A percentile compares a stretch with the other conserved stretches of the same genome.
Evolutionary conservation across 2,113 vertebrate species (phyloP).

Genomic region (Rhinogobius similis): DNA sequence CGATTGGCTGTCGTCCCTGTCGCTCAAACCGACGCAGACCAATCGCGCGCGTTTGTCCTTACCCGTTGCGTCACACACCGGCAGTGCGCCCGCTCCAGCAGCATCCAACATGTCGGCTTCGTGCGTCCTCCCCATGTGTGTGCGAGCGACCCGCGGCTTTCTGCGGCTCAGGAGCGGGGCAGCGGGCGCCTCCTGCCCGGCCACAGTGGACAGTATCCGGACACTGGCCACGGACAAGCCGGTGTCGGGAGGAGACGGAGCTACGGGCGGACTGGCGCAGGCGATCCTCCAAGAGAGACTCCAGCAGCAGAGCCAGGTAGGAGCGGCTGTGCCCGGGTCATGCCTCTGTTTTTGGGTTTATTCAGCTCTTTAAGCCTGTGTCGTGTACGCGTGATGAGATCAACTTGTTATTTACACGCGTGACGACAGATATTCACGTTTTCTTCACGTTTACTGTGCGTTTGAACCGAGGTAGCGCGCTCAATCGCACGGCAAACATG

Average conservation of each 20-base stretch:
- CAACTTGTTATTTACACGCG: not conserved
- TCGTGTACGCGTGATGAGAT: too few relatives aligned
- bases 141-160: constrained; percentile 72
- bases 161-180: constrained; percentile 49
- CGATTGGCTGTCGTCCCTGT: not conserved
- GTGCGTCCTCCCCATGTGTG: constrained; percentile 78
- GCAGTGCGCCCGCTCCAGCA: constrained; percentile 21
- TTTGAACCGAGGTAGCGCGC: not conserved
- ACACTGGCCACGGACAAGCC: constrained; percentile 53
- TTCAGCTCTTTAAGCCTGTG: not conserved
- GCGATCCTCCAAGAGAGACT: constrained; percentile 78
- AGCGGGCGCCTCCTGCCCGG: not conserved
- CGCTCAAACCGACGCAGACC: constrained; percentile 45
- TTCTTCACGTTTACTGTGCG: too few relatives aligned
- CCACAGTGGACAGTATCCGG: constrained; percentile 34
- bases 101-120: constrained; percentile 78
- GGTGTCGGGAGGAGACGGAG: constrained; percentile 12
- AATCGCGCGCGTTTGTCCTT: constrained; percentile 74
- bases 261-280: constrained; percentile 72
- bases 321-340: not conserved
- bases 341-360: not conserved
- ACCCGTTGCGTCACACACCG: constrained; percentile 42
- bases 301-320: constrained; percentile 73
- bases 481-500: not conserved
- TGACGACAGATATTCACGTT: not conserved